Percentiles rank a stretch among this genome's conserved stretches.
These are phyloP conservation scores for Sebastes cheni DNA, from an alignment of 2,797 vertebrate genomes.

Conservation along the genomic window DNA sequence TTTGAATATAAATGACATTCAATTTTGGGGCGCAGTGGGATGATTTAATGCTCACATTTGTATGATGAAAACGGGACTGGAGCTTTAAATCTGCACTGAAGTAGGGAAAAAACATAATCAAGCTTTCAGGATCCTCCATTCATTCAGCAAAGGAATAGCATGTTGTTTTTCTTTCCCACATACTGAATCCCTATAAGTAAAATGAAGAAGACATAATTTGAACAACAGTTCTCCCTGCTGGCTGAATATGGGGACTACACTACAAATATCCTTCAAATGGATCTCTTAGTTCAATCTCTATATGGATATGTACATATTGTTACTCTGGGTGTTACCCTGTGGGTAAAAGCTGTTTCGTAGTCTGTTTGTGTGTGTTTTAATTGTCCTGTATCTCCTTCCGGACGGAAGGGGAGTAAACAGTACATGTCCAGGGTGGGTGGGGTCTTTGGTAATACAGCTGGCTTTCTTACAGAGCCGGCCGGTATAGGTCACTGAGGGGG, in stretches of 20 bases:
- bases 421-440: no score
- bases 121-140: not conserved
- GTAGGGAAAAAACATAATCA: not conserved
- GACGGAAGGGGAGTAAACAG: no score
- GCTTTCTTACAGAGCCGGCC: no score
- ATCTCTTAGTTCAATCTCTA: not conserved
- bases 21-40: not conserved
- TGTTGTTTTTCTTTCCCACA: not conserved
- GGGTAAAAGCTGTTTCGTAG: no score
- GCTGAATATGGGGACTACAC: not conserved
- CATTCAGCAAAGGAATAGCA: not conserved
- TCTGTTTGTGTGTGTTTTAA: not conserved
- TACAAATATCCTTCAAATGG: not conserved
- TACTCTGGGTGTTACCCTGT: not conserved
- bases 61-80: not conserved
- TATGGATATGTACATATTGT: not conserved
- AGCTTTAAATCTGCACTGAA: not conserved
- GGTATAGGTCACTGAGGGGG: no score
- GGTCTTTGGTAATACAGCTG: no score
- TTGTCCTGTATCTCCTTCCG: no score
- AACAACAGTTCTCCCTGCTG: constrained; percentile 51
- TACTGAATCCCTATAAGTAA: not conserved
- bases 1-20: not conserved
- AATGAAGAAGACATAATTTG: not conserved
- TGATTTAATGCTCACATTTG: not conserved